A percentile compares a stretch with the other conserved stretches of the same genome.
Evolutionary conservation across 2,797 vertebrate genomes (phyloP).

Genomic region (Corythornis leucogaster): DNA sequence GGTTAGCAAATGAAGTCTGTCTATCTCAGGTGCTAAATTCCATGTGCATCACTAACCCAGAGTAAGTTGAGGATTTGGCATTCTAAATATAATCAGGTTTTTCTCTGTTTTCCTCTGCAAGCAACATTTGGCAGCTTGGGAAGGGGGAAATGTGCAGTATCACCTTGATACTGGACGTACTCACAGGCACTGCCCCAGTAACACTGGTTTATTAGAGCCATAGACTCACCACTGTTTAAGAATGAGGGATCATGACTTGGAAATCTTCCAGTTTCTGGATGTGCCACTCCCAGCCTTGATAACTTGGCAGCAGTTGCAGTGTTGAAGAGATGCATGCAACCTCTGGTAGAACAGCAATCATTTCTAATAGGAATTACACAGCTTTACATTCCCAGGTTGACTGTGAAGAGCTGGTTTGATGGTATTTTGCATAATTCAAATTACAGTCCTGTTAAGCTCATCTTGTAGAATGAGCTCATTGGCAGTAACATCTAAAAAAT

Average conservation of each 20-base stretch:
- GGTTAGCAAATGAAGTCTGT: background rate
- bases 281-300: background rate
- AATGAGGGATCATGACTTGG: background rate
- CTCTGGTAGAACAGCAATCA: background rate
- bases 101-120: background rate
- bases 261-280: constrained; percentile 7
- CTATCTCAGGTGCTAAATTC: background rate
- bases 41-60: background rate
- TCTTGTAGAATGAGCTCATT: background rate
- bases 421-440: constrained; percentile 32
- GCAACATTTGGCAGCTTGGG: background rate
- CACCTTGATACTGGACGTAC: background rate
- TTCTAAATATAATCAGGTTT: background rate
- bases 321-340: constrained; percentile 2
- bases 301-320: background rate
- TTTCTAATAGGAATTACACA: background rate
- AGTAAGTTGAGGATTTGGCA: background rate
- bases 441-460: background rate
- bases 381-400: background rate
- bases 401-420: constrained; percentile 7
- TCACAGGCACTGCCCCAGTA: background rate
- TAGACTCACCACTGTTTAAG: background rate
- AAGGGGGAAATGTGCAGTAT: background rate
- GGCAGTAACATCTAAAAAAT: background rate
- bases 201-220: background rate